Conservation (phyloP, 2,797 vertebrate genomes). For the Geotria australis region DNA sequence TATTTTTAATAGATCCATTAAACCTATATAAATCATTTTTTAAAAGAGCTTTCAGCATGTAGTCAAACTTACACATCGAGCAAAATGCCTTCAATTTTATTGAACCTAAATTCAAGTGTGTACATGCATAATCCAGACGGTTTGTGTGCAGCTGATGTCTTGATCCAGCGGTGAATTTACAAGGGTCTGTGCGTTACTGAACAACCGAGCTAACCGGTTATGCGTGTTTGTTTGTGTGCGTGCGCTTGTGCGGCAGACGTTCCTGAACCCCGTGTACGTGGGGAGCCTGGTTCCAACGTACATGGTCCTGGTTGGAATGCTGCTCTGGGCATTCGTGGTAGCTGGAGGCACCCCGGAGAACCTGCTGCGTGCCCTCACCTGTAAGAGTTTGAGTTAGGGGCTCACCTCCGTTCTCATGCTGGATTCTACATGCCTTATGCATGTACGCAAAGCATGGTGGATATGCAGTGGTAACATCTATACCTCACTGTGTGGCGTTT, state of each 20-base stretch:
- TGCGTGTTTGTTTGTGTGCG: too few species aligned
- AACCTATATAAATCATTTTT: too few species aligned
- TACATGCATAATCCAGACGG: neutral
- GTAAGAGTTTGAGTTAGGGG: constrained; percentile 8
- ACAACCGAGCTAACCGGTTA: neutral
- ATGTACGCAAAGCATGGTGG: too few species aligned
- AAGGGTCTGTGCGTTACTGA: neutral
- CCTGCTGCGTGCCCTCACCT: constrained; percentile 16
- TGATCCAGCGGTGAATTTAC: neutral
- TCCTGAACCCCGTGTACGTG: constrained; percentile 21
- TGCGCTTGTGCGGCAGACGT: constrained; percentile 10
- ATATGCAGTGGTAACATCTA: too few species aligned
- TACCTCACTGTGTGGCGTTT: too few species aligned
- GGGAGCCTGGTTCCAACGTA: constrained; percentile 20
- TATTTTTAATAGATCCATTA: too few species aligned
- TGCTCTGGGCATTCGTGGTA: constrained; percentile 17
- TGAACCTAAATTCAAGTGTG: too few species aligned
- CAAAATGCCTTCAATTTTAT: too few species aligned
- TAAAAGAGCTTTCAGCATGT: too few species aligned
- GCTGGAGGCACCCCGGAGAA: constrained; percentile 16
- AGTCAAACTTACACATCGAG: too few species aligned
- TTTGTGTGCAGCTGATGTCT: neutral
- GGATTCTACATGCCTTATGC: too few species aligned
- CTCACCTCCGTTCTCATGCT: too few species aligned
- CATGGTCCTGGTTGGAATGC: constrained; percentile 13